Conservation (phyloP, 1,140 invertebrate genomes). For the Lepeophtheirus salmonis region DNA sequence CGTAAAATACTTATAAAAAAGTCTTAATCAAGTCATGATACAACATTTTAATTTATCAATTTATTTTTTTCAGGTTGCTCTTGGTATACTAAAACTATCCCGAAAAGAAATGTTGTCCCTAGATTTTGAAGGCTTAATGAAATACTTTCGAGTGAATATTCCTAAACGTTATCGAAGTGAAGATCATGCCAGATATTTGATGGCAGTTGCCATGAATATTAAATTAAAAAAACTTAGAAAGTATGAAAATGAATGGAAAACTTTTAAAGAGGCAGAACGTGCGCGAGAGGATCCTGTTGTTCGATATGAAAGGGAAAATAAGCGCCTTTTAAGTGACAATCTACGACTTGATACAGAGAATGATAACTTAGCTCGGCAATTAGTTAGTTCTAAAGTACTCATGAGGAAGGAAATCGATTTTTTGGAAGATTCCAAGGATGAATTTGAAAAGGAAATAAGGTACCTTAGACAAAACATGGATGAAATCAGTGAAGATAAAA, state of each 20-base stretch:
- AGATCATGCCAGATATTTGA: slow-evolving; percentile 63
- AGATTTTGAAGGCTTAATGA: slow-evolving; percentile 86
- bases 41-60: too few species aligned
- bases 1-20: too few species aligned
- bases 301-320: slow-evolving; percentile 37
- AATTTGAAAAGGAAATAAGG: slow-evolving; percentile 55
- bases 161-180: slow-evolving; percentile 89
- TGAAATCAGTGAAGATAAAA: slow-evolving; percentile 63
- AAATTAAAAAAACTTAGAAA: slow-evolving; percentile 89
- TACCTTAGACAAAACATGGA: slow-evolving; percentile 46
- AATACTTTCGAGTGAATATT: slow-evolving; percentile 78
- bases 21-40: too few species aligned
- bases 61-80: too few species aligned
- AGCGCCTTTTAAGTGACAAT: slow-evolving; percentile 31
- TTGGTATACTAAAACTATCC: slow-evolving; percentile 39
- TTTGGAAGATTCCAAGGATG: slow-evolving; percentile 53
- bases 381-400: slow-evolving; percentile 38
- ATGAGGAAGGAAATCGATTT: slow-evolving; percentile 36
- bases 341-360: slow-evolving; percentile 41
- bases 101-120: slow-evolving; percentile 78
- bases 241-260: slow-evolving; percentile 79
- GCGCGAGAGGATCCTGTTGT: slow-evolving; percentile 37
- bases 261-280: slow-evolving; percentile 43
- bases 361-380: slow-evolving; percentile 41
- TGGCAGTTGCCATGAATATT: slow-evolving; percentile 68